A percentile compares a stretch with the other conserved stretches of the same genome.
These are phyloP conservation scores for Lepus timidus DNA, from an alignment of 2,113 vertebrate species.

Conservation along the genomic window DNA sequence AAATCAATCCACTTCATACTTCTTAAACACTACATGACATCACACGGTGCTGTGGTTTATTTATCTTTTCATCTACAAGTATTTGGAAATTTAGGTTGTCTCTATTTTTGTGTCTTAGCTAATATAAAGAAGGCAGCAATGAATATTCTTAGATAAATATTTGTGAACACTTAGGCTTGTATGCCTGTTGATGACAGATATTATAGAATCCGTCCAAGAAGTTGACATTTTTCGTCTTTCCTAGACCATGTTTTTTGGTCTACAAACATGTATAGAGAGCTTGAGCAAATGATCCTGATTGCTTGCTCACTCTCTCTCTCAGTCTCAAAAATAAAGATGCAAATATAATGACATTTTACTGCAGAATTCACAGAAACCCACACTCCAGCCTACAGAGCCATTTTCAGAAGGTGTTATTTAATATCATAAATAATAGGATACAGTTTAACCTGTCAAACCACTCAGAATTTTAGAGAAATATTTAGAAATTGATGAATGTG, in stretches of 20 bases:
- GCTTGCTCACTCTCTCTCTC: background rate
- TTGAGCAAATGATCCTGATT: background rate
- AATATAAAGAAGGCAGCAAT: background rate
- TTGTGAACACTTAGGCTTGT: background rate
- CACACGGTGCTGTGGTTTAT: background rate
- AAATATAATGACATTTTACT: conserved; percentile 56
- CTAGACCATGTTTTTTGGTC: background rate
- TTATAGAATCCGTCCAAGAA: background rate
- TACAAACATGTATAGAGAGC: conserved; percentile 20
- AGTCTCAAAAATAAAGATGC: conserved; percentile 35
- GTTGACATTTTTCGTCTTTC: background rate
- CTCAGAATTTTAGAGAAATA: conserved; percentile 79
- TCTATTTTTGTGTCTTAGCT: background rate
- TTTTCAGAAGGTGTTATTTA: conserved; percentile 62
- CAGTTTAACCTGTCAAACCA: conserved; percentile 63
- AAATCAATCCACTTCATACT: background rate
- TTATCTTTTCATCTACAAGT: background rate
- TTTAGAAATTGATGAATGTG: conserved; percentile 76
- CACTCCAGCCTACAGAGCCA: conserved; percentile 1
- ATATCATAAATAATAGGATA: conserved; percentile 63
- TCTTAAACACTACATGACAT: background rate
- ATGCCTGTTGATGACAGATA: background rate
- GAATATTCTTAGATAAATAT: background rate
- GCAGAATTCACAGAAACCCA: conserved; percentile 9
- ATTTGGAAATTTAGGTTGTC: conserved; percentile 26